phyloP scores from a whole-genome alignment of 2,797 vertebrate genomes.

The Malurus splendens region DNA sequence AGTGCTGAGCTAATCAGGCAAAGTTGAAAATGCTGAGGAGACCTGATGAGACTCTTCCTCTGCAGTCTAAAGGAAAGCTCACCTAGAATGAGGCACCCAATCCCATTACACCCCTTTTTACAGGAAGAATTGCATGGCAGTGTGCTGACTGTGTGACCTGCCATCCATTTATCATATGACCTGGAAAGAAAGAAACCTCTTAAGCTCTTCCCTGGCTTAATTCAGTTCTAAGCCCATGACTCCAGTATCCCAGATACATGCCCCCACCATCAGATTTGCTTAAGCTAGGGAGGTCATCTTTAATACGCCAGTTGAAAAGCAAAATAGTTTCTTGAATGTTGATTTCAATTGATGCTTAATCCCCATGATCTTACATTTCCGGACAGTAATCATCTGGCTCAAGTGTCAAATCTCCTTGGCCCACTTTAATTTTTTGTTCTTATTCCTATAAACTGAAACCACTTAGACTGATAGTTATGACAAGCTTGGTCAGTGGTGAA shows the following conservation, averaged over 20 bases:
- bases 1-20: neutral
- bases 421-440: neutral
- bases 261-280: neutral
- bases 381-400: neutral
- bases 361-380: neutral
- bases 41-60: neutral
- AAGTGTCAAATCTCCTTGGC: neutral
- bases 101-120: neutral
- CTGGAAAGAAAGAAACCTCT: neutral
- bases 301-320: neutral
- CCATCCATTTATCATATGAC: neutral
- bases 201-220: neutral
- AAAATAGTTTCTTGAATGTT: neutral
- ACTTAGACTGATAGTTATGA: neutral
- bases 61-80: neutral
- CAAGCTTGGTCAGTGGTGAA: neutral
- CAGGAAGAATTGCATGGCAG: neutral
- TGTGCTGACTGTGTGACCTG: neutral
- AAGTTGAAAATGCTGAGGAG: neutral
- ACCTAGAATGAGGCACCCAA: rapidly evolving
- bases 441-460: neutral
- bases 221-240: neutral
- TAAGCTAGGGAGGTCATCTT: neutral
- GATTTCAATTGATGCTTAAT: neutral
- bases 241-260: neutral